Evolutionary conservation across 2,888 invertebrate species (phyloP).

Genomic region (Gymnosoma rotundatum): DNA sequence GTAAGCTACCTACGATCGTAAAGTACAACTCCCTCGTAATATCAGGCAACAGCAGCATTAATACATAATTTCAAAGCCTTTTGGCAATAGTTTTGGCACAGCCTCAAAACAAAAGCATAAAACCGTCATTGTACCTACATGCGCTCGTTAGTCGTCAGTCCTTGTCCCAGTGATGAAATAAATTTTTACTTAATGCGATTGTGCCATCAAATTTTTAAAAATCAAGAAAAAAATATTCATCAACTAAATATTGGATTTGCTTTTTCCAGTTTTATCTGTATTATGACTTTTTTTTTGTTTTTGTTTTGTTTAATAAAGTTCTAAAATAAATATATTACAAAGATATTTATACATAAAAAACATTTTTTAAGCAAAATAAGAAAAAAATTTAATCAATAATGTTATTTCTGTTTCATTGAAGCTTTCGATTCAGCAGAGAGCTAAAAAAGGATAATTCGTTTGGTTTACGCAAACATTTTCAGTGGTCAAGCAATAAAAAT

Average conservation of each 20-base stretch:
- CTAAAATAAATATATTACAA: slow-evolving; percentile 36
- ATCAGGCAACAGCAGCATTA: slow-evolving; percentile 31
- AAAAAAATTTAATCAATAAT: slow-evolving; percentile 31
- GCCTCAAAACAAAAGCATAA: slow-evolving; percentile 31
- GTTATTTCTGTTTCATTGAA: slow-evolving; percentile 33
- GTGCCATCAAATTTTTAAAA: slow-evolving; percentile 64
- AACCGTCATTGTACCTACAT: slow-evolving; percentile 36
- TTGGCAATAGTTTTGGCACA: slow-evolving; percentile 64
- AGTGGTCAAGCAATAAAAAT: slow-evolving; percentile 66
- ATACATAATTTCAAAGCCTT: slow-evolving; percentile 45
- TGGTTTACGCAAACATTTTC: slow-evolving; percentile 51
- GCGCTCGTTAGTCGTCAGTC: slow-evolving; percentile 47
- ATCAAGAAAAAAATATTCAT: slow-evolving; percentile 27
- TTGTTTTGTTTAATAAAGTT: slow-evolving; percentile 31
- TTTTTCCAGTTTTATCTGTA: slow-evolving; percentile 61
- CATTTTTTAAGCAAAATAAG: neutral
- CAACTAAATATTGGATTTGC: slow-evolving; percentile 62
- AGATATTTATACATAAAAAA: slow-evolving; percentile 45
- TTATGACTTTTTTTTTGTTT: slow-evolving; percentile 46
- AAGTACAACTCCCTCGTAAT: slow-evolving; percentile 61
- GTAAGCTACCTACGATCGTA: slow-evolving; percentile 58
- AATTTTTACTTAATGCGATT: slow-evolving; percentile 70
- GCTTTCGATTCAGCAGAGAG: slow-evolving; percentile 8
- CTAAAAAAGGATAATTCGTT: slow-evolving; percentile 53
- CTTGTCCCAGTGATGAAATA: slow-evolving; percentile 70